Conservation (phyloP, 23 tunicate genomes). For the Ciona savignyi region DNA sequence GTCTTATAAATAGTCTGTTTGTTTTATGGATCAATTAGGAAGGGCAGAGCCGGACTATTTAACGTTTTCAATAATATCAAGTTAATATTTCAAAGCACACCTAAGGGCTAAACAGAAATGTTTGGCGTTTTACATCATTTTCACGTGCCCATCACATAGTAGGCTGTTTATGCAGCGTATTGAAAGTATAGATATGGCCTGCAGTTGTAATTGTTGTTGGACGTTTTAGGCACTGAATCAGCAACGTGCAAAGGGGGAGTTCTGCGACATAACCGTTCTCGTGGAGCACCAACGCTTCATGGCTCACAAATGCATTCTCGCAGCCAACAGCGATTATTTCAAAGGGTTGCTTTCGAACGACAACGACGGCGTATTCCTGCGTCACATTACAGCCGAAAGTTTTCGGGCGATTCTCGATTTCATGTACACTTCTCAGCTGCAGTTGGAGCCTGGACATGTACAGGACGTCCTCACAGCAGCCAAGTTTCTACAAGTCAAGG, state of each 20-base stretch:
- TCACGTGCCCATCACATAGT: too few relatives aligned
- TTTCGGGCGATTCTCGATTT: conserved; percentile 80
- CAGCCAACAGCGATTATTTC: conserved; percentile 51
- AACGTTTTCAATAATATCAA: neutral
- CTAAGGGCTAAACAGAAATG: too few relatives aligned
- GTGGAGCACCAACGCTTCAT: conserved; percentile 77
- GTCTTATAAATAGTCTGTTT: too few relatives aligned
- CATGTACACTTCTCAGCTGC: conserved; percentile 89
- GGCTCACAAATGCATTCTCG: conserved; percentile 63
- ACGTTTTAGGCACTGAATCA: conserved; percentile 39
- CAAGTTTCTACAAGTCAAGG: conserved; percentile 79
- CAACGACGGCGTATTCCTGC: conserved; percentile 82
- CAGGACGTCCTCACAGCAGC: conserved; percentile 78
- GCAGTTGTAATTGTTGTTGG: too few relatives aligned
- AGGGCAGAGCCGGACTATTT: too few relatives aligned
- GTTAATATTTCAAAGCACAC: neutral
- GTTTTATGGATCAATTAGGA: too few relatives aligned
- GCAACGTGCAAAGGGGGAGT: conserved; percentile 63
- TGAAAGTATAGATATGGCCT: too few relatives aligned
- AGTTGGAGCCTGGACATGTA: conserved; percentile 45
- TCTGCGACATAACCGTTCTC: conserved; percentile 80
- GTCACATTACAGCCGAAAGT: conserved; percentile 68
- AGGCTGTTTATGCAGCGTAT: too few relatives aligned
- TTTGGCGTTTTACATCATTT: too few relatives aligned
- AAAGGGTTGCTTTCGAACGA: conserved; percentile 39